A percentile compares a stretch with the other conserved stretches of the same genome.
Conservation (phyloP, 1,140 invertebrate species). For the Choristoneura fumiferana region DNA sequence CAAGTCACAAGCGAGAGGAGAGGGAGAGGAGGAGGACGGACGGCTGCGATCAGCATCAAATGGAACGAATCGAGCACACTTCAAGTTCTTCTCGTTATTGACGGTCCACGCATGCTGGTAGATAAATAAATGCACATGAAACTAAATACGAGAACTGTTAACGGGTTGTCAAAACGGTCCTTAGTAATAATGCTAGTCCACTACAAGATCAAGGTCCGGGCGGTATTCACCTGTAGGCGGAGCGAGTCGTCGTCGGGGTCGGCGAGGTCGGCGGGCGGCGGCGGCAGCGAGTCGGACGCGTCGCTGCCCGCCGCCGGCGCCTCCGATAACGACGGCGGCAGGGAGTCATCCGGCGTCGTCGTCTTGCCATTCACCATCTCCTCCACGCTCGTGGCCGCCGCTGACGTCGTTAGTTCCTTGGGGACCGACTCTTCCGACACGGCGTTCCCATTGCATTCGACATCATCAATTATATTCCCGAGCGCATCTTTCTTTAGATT, state of each 20-base stretch:
- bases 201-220: constrained; percentile 66
- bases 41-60: constrained; percentile 28
- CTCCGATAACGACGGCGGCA: constrained; percentile 35
- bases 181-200: constrained; percentile 57
- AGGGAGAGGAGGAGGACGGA: constrained; percentile 32
- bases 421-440: constrained; percentile 2
- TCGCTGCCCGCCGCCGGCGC: constrained; percentile 33
- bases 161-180: constrained; percentile 45
- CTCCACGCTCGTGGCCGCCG: too few species aligned
- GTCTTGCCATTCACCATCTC: too few species aligned
- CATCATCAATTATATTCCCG: constrained; percentile 21
- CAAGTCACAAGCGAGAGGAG: constrained; percentile 28
- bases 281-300: constrained; percentile 27
- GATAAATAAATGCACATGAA: constrained; percentile 57
- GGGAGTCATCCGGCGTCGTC: constrained; percentile 33
- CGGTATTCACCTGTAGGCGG: constrained; percentile 64
- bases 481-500: constrained; percentile 27
- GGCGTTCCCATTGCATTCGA: constrained; percentile 39
- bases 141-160: constrained; percentile 59
- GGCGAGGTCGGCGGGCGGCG: constrained; percentile 29
- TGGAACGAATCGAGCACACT: constrained; percentile 39
- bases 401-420: too few species aligned
- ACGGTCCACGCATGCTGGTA: constrained; percentile 65
- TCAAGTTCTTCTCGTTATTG: constrained; percentile 55
- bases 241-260: constrained; percentile 21